These are phyloP conservation scores for Morphnarchus princeps DNA, from an alignment of 2,113 vertebrate genomes.

Conservation along the genomic window DNA sequence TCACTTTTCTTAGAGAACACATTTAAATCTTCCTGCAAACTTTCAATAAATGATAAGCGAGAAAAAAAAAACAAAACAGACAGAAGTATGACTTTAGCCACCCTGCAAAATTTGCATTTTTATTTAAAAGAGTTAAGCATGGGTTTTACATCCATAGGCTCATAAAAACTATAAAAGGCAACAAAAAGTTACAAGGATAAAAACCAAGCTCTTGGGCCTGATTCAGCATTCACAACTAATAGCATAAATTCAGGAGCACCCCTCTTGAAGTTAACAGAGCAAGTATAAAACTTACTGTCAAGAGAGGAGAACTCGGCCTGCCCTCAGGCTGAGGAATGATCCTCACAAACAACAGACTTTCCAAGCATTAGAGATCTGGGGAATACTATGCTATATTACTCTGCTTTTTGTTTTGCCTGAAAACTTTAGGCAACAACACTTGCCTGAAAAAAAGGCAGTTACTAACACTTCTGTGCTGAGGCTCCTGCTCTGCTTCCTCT, in stretches of 20 bases:
- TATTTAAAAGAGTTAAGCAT: background rate
- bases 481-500: background rate
- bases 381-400: fast-evolving
- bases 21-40: background rate
- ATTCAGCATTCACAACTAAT: background rate
- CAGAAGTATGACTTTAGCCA: background rate
- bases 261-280: background rate
- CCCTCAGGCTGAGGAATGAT: background rate
- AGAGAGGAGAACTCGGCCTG: background rate
- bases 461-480: background rate
- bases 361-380: background rate
- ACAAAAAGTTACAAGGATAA: background rate
- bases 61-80: background rate
- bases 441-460: background rate
- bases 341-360: background rate
- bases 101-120: background rate
- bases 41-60: background rate
- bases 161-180: background rate
- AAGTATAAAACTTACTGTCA: background rate
- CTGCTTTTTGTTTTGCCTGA: background rate
- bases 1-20: background rate
- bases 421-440: background rate
- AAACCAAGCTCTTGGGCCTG: background rate
- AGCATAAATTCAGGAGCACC: background rate
- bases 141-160: fast-evolving